These are phyloP conservation scores for Drosophila nr. perissopoda DNA, from an alignment of 2,888 invertebrate species.

Conservation along the genomic window DNA sequence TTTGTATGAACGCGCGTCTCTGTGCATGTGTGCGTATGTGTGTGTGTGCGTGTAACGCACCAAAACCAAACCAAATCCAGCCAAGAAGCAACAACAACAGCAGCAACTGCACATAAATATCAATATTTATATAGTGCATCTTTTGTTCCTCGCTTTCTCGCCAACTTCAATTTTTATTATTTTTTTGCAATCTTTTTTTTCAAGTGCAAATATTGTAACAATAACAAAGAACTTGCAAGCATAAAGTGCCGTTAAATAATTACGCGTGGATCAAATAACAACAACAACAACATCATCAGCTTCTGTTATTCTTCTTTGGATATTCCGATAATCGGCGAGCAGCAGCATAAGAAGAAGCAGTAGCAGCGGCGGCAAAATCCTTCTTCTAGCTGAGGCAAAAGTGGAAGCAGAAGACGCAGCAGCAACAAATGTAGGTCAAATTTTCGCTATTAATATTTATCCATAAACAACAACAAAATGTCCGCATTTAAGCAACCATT, in stretches of 20 bases:
- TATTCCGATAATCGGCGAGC: background rate
- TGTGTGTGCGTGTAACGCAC: constrained; percentile 41
- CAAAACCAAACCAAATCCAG: constrained; percentile 21
- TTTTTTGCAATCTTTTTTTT: constrained; percentile 59
- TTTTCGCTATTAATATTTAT: constrained; percentile 31
- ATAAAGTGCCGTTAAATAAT: constrained; percentile 48
- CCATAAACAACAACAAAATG: background rate
- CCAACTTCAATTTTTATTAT: constrained; percentile 7
- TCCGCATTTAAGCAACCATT: background rate
- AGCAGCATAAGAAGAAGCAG: background rate
- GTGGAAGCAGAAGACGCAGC: constrained; percentile 4
- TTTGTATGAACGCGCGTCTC: constrained; percentile 14
- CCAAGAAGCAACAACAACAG: constrained; percentile 20
- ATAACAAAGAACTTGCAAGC: constrained; percentile 38
- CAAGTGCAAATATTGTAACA: constrained; percentile 43
- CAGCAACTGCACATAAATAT: constrained; percentile 40
- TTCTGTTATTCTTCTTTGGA: constrained; percentile 8
- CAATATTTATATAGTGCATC: constrained; percentile 20
- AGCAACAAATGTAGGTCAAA: constrained; percentile 60
- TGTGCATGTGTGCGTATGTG: constrained; percentile 23
- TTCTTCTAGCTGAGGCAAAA: background rate
- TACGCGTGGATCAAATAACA: constrained; percentile 32
- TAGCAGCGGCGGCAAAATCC: constrained; percentile 8
- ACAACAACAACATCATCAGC: constrained; percentile 15
- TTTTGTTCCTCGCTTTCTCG: constrained; percentile 17